Base-by-base conservation (phyloP, 2,888 invertebrate species). In the Amaurobius ferox region DNA sequence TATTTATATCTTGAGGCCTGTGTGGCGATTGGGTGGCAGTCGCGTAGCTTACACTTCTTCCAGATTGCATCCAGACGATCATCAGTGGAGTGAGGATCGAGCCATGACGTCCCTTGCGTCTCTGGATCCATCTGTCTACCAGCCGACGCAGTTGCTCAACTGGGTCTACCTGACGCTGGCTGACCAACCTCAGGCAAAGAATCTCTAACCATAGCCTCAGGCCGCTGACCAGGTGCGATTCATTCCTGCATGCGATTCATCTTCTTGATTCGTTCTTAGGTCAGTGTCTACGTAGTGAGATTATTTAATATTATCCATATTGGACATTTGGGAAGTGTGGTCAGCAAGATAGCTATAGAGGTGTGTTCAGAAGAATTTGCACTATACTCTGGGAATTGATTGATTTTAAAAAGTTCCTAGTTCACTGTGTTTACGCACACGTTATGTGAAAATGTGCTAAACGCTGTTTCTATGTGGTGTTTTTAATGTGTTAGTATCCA, bases 121-220 rank as follows among this genome's bases (percentile, higher is more conserved):
- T 44, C 83, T 90, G 87, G 91, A 90, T 88, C 89, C 90, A 13
- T 90, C 90, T 1, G 89, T 90, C 79, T 90, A 90, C 87, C 90
- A 90, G 61, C 93, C 92, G 7, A 89, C 91, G 35, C 93, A 93
- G 90, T 90, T 93, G 40, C 91, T 93, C 79, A 93, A 93, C 90
- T 93, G 93, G 93, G 92, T 93, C 39, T 93, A 93, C 88, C 91
- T 93, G 70, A 91, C 93, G 6, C 91, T 93, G 71, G 90, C 92
- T 67, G 92, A 92, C 88, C 92, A 92, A 86, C 87, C 87, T 5
- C 80, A 77, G 32, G n/a, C n/a, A n/a, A n/a, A n/a, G n/a, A n/a
- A n/a, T n/a, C n/a, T n/a, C n/a, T n/a, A n/a, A n/a, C n/a, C n/a
- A n/a, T n/a, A 11, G 16, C 9, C 2, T 44, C 9, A 16, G 9